phyloP scores from a whole-genome alignment of 2,888 invertebrate genomes.

The Metalampra italica region DNA sequence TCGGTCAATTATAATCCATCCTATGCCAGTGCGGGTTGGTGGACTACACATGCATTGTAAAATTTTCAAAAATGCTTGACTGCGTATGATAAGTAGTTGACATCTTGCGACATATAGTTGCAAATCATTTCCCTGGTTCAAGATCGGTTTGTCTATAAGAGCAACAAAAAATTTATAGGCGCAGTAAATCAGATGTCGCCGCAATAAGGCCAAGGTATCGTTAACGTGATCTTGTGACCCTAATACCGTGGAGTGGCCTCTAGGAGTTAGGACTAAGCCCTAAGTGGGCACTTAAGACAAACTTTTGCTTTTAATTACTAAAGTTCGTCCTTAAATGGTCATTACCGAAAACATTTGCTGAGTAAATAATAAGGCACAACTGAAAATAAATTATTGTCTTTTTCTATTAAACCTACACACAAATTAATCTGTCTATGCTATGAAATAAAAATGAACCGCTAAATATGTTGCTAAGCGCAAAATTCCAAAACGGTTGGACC shows the following conservation, averaged over 20 bases:
- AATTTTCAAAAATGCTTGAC: too few relatives aligned
- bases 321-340: background rate
- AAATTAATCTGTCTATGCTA: too few relatives aligned
- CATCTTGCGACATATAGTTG: too few relatives aligned
- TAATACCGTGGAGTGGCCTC: background rate
- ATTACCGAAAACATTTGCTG: background rate
- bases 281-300: background rate
- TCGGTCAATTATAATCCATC: too few relatives aligned
- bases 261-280: background rate
- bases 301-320: background rate
- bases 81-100: too few relatives aligned
- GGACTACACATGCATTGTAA: too few relatives aligned
- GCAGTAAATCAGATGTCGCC: background rate
- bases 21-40: too few relatives aligned
- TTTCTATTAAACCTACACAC: too few relatives aligned
- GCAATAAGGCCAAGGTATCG: conserved; percentile 2
- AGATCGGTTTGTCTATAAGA: background rate
- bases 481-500: too few relatives aligned
- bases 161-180: background rate
- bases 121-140: too few relatives aligned
- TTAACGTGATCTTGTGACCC: background rate
- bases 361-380: background rate
- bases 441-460: too few relatives aligned
- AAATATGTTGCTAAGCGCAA: too few relatives aligned
- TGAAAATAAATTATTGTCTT: background rate